Percentiles rank a stretch among this genome's conserved stretches.
Conservation (phyloP, 2,888 invertebrate genomes). For the Ochropleura plecta region DNA sequence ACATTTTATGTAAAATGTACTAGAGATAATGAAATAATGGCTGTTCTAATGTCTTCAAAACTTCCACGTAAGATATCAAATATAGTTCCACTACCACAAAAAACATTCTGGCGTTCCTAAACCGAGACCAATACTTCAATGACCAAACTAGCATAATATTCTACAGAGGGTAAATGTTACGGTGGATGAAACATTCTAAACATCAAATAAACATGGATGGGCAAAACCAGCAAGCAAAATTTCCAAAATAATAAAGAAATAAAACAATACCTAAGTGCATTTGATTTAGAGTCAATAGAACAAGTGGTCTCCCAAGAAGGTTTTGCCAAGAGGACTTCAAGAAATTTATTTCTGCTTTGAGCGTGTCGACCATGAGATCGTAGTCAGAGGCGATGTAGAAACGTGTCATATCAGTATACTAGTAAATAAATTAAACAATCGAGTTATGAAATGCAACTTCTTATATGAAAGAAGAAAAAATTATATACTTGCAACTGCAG, state of each 20-base stretch:
- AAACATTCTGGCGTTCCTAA: constrained; percentile 23
- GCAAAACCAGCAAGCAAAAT: constrained; percentile 75
- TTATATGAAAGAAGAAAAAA: constrained; percentile 21
- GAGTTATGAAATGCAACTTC: constrained; percentile 25
- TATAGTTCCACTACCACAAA: constrained; percentile 6
- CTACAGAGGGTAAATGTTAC: constrained; percentile 52
- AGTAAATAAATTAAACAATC: constrained; percentile 77
- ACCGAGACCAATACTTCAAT: constrained; percentile 29
- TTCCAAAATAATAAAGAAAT: constrained; percentile 67
- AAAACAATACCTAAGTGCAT: constrained; percentile 95
- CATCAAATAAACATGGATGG: constrained; percentile 60
- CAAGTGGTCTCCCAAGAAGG: constrained; percentile 98
- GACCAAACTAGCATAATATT: constrained; percentile 43
- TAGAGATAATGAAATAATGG: constrained; percentile 17
- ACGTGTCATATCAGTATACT: constrained; percentile 99
- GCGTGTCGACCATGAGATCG: constrained; percentile 99
- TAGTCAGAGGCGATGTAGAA: constrained; percentile 99
- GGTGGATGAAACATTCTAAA: constrained; percentile 45
- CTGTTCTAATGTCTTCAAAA: neutral
- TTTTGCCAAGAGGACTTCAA: constrained; percentile 99
- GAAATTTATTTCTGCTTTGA: constrained; percentile 99
- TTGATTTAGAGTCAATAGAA: constrained; percentile 97
- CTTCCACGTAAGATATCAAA: constrained; percentile 3
- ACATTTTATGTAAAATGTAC: neutral
- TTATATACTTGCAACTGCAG: neutral